Evolutionary conservation across 2,888 invertebrate genomes (phyloP).

Genomic region (Drosophila meridiana): DNA sequence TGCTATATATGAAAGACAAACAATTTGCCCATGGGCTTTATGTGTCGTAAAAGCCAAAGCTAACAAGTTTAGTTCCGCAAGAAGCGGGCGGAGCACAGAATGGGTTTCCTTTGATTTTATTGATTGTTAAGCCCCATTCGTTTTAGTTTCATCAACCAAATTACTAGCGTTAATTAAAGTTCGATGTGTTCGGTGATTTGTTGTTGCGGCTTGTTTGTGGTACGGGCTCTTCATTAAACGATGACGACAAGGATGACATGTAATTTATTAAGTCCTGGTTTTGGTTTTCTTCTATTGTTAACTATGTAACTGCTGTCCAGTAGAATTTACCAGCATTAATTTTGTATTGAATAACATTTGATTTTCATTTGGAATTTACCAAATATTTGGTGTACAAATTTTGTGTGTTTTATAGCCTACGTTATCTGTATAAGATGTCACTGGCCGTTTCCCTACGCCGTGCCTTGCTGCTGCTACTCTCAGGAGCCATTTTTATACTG

Average conservation of each 20-base stretch:
- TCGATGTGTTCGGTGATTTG: conserved; percentile 35
- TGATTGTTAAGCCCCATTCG: conserved; percentile 57
- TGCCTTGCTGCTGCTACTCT: conserved; percentile 86
- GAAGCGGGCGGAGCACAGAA: neutral
- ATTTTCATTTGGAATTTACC: conserved; percentile 34
- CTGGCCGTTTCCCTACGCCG: conserved; percentile 86
- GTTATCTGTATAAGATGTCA: conserved; percentile 84
- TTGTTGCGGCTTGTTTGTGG: conserved; percentile 30
- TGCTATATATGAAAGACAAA: conserved; percentile 27
- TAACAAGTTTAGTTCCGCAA: conserved; percentile 9
- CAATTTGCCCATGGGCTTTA: conserved; percentile 40
- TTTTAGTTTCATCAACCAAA: conserved; percentile 17
- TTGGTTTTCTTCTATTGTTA: conserved; percentile 16
- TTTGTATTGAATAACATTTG: conserved; percentile 5
- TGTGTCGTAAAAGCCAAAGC: conserved; percentile 43
- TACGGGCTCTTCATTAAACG: conserved; percentile 8
- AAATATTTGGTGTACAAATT: conserved; percentile 4
- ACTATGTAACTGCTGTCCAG: conserved; percentile 45
- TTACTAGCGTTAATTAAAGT: conserved; percentile 67
- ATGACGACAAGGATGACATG: conserved; percentile 3
- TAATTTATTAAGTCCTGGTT: conserved; percentile 19
- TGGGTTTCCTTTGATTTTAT: conserved; percentile 61
- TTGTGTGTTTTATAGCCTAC: conserved; percentile 74
- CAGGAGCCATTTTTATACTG: conserved; percentile 86
- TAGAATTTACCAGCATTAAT: conserved; percentile 4